These are phyloP conservation scores for Epizoanthus rinbou DNA, from an alignment of 92 coral and sea anemone species.

Conservation along the genomic window DNA sequence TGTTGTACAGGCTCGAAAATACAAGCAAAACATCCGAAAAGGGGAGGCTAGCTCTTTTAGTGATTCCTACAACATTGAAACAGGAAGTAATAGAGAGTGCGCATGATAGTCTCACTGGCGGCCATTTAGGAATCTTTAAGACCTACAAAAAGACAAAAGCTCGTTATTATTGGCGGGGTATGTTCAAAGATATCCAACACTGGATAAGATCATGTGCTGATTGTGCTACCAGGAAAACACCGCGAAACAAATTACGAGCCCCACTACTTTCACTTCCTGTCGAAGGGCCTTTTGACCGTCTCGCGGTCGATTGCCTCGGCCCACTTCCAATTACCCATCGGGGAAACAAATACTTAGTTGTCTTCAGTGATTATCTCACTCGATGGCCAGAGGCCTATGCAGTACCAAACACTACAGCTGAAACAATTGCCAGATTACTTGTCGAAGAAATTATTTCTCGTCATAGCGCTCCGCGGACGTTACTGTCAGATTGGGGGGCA, in stretches of 20 bases:
- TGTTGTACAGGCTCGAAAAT: background rate
- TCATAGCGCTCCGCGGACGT: conserved; percentile 46
- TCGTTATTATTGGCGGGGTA: conserved; percentile 46
- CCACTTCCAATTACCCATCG: conserved; percentile 42
- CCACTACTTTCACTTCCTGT: conserved; percentile 38
- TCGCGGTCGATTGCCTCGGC: conserved; percentile 45
- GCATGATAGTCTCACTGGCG: conserved; percentile 38
- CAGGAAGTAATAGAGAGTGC: conserved; percentile 29
- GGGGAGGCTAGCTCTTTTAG: conserved; percentile 17
- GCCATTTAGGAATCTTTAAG: conserved; percentile 41
- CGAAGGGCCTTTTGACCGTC: conserved; percentile 23
- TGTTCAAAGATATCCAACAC: conserved; percentile 47
- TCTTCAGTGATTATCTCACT: conserved; percentile 57
- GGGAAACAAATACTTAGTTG: conserved; percentile 49
- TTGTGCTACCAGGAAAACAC: conserved; percentile 45
- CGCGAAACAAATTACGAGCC: conserved; percentile 1
- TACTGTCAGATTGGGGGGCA: conserved; percentile 44
- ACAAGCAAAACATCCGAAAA: no score
- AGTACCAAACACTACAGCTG: conserved; percentile 45
- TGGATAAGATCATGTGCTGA: conserved; percentile 42
- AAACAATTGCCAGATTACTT: conserved; percentile 36
- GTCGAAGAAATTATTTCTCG: conserved; percentile 42
- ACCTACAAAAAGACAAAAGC: conserved; percentile 35
- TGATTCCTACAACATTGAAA: conserved; percentile 1
- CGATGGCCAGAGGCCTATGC: conserved; percentile 65